Evolutionary conservation across 1,140 invertebrate species (phyloP).

Genomic region (Helicorthomorpha holstii): DNA sequence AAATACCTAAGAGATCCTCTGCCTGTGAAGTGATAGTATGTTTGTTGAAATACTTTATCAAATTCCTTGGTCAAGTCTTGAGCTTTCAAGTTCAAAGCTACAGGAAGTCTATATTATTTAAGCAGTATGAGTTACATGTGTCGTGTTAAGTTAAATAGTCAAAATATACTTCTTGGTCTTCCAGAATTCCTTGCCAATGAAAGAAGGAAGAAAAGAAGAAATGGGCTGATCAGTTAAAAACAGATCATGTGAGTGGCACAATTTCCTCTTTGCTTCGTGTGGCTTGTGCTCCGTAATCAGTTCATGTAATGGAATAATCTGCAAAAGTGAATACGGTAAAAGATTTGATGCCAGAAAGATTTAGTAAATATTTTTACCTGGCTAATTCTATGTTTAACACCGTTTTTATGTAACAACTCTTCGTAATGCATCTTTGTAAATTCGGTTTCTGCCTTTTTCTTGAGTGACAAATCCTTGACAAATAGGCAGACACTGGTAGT

Average conservation of each 20-base stretch:
- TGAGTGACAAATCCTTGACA: too few species aligned
- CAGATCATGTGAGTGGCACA: not conserved
- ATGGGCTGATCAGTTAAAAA: not conserved
- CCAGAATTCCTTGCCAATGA: not conserved
- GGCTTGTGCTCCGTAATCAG: not conserved
- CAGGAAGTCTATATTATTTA: not conserved
- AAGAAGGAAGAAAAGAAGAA: not conserved
- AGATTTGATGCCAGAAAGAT: too few species aligned
- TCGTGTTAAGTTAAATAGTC: too few species aligned
- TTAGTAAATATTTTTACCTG: too few species aligned
- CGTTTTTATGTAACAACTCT: too few species aligned
- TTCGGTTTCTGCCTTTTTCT: too few species aligned
- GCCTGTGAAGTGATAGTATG: not conserved
- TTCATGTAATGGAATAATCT: not conserved
- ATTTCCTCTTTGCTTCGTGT: not conserved
- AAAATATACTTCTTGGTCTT: not conserved
- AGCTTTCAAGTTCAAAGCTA: not conserved
- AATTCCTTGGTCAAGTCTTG: not conserved
- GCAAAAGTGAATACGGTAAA: not conserved
- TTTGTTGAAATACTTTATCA: not conserved
- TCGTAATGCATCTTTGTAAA: too few species aligned
- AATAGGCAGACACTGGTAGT: too few species aligned
- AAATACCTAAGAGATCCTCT: not conserved
- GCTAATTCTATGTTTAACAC: too few species aligned
- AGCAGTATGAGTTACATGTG: not conserved